Evolutionary conservation across 2,797 vertebrate genomes (phyloP).

Genomic region (Balearica regulorum): DNA sequence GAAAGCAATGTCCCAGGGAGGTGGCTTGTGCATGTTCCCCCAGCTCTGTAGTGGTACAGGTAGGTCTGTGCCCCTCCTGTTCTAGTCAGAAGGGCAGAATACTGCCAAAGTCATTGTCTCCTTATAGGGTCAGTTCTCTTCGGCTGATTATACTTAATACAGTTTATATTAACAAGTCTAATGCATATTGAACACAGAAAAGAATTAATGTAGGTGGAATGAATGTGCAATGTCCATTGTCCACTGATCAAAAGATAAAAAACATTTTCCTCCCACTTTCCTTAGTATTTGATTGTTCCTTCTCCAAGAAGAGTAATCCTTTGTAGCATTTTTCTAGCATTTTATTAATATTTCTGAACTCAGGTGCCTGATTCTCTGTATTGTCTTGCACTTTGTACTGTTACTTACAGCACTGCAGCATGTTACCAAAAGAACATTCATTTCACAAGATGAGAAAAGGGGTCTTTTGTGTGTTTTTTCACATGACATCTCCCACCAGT

Average conservation of each 20-base stretch:
- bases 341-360: not conserved
- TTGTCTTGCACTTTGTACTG: not conserved
- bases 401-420: not conserved
- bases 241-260: not conserved
- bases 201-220: not conserved
- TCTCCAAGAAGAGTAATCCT: not conserved
- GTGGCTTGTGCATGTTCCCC: accelerated
- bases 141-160: not conserved
- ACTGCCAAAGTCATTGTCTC: not conserved
- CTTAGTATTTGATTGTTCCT: not conserved
- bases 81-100: not conserved
- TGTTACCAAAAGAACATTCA: not conserved
- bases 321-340: not conserved
- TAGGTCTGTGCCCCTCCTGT: not conserved
- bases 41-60: not conserved
- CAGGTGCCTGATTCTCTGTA: not conserved
- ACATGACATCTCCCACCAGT: not conserved
- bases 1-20: not conserved
- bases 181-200: not conserved
- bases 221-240: not conserved
- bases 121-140: not conserved
- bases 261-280: not conserved
- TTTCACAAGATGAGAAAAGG: not conserved
- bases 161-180: not conserved
- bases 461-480: not conserved